Conservation (phyloP, 2,113 vertebrate species). For the Cynoglossus semilaevis region DNA sequence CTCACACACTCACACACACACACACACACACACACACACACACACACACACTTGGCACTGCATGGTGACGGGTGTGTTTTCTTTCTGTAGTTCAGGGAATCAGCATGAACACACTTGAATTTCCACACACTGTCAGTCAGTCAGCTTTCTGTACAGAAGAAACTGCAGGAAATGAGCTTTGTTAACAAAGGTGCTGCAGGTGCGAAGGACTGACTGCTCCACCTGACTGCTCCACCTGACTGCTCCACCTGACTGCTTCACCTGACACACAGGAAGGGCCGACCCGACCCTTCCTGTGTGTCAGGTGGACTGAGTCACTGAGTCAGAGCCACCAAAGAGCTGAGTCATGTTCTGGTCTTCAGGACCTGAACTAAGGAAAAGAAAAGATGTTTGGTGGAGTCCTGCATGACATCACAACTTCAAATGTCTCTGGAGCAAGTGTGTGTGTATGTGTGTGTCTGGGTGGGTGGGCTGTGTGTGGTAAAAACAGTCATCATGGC, state of each 20-base stretch:
- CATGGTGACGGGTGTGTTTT: conserved; percentile 21
- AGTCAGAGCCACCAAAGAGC: no score
- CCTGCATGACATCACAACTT: conserved; percentile 32
- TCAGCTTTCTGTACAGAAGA: conserved; percentile 17
- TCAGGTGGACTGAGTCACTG: no score
- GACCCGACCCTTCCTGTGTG: no score
- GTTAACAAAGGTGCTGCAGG: not conserved
- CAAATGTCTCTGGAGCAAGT: conserved; percentile 5
- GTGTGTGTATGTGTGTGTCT: conserved; percentile 14
- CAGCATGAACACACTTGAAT: conserved; percentile 35
- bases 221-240: no score
- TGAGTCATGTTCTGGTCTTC: no score
- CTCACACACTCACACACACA: conserved; percentile 14
- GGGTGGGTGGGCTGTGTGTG: conserved; percentile 23
- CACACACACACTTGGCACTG: conserved; percentile 17
- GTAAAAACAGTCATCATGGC: conserved; percentile 23
- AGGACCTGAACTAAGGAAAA: no score
- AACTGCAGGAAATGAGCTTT: conserved; percentile 19
- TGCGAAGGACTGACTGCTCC: not conserved
- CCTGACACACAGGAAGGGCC: no score
- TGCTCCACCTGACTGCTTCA: no score
- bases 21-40: conserved; percentile 21
- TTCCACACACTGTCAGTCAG: conserved; percentile 28
- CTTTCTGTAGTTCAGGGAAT: conserved; percentile 27
- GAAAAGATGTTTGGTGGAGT: no score